Percentiles rank a stretch among this genome's conserved stretches.
Evolutionary conservation across 2,797 vertebrate genomes (phyloP).

Genomic region (Odontamblyopus rebecca): DNA sequence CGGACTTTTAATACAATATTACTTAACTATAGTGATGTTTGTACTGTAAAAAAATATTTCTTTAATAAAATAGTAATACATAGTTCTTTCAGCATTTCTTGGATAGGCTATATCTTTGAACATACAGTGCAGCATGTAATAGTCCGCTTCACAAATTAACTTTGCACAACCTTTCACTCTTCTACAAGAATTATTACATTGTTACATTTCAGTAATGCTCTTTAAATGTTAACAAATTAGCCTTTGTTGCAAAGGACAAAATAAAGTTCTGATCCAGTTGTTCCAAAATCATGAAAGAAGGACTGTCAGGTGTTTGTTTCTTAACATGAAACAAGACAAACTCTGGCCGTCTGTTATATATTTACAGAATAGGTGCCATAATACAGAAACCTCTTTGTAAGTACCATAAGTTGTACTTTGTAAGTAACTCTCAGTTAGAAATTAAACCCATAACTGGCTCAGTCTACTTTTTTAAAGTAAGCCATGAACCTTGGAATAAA

Average conservation of each 20-base stretch:
- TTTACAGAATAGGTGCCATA: too few relatives aligned
- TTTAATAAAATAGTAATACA: constrained; percentile 68
- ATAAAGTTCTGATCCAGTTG: not conserved
- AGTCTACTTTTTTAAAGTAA: not conserved
- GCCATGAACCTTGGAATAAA: not conserved
- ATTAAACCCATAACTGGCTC: not conserved
- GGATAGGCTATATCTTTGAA: not conserved
- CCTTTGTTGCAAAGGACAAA: not conserved
- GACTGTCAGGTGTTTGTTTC: not conserved
- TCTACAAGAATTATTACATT: not conserved
- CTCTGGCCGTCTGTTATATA: too few relatives aligned
- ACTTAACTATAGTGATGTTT: constrained; percentile 40
- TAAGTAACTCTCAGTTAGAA: not conserved
- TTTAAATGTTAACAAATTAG: too few relatives aligned
- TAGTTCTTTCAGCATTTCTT: not conserved
- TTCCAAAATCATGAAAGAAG: not conserved
- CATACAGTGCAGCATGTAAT: not conserved
- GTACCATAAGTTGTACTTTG: too few relatives aligned
- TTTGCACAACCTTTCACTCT: too few relatives aligned
- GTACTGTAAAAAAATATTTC: constrained; percentile 60
- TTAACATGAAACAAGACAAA: too few relatives aligned
- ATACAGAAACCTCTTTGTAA: not conserved
- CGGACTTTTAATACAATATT: constrained; percentile 19
- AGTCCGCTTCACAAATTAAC: not conserved
- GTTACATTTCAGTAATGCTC: not conserved